These are phyloP conservation scores for Cossypha dichroa DNA, from an alignment of 2,797 vertebrate genomes.

Conservation along the genomic window DNA sequence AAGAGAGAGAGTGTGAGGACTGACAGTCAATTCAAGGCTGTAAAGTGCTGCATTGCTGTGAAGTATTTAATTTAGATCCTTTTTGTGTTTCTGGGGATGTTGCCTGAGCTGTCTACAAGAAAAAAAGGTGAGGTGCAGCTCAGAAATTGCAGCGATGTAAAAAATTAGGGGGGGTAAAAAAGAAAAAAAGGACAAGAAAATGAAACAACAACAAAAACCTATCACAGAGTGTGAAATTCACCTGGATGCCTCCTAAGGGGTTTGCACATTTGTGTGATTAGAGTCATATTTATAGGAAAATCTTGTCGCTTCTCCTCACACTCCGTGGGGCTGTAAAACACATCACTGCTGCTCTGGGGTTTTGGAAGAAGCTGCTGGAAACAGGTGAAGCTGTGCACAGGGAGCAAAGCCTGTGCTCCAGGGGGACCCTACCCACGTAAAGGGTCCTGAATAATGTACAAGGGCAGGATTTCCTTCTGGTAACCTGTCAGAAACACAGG, in stretches of 20 bases:
- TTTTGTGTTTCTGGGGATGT: not conserved
- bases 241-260: slow-evolving; percentile 35
- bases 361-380: not conserved
- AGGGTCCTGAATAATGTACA: not conserved
- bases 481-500: not conserved
- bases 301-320: slow-evolving; percentile 53
- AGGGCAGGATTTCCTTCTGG: not conserved
- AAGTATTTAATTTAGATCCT: slow-evolving; percentile 17
- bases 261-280: slow-evolving; percentile 50
- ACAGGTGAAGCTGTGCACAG: not conserved
- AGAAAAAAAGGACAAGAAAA: not conserved
- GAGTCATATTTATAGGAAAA: slow-evolving; percentile 51
- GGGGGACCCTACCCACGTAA: not conserved
- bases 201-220: not conserved
- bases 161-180: not conserved
- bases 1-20: not conserved
- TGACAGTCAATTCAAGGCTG: not conserved
- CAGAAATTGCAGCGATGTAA: not conserved
- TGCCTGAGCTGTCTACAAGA: not conserved
- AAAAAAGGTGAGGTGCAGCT: not conserved
- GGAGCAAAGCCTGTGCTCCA: not conserved
- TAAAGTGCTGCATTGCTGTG: slow-evolving; percentile 1
- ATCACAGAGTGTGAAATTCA: slow-evolving; percentile 53
- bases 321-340: not conserved
- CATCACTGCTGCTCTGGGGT: not conserved